Base-by-base conservation (phyloP, 2,797 vertebrate species). In the Enteromius unitaeniatus region DNA sequence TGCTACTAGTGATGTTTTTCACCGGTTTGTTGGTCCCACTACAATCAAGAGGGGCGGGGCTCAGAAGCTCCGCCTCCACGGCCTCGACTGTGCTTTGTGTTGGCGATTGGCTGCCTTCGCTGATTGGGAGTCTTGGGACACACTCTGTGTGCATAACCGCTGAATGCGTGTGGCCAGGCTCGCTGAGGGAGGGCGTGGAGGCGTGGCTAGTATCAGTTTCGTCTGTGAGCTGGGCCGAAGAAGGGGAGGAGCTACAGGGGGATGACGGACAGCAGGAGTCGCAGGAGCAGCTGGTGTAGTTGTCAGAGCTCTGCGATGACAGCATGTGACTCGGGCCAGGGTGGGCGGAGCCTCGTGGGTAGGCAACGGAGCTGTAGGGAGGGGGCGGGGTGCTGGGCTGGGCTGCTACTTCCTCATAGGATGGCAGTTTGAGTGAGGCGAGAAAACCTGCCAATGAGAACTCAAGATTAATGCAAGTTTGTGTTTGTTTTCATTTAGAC, bases 321-420 rank as follows among this genome's bases (percentile, higher is more conserved):
- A 93, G 94, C 1, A 93, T 92, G 11, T 94, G 93, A 64, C 95
- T 93, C 47, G 94, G 89, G 58, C 88, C 92, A 15, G 60, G 90
- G 78, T 89, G 92, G 13, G 93, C 89, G 2, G 85, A 90, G 69
- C 89, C 45, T 89, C 89, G 87, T 21, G 88, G 87, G 85, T 91
- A 85, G 62, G 88, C 69, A 49, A 96, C 92, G 0, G 95, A 91
- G 85, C 96, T 96, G 91, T 98, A 98, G 0, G 97, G 97, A 0
- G 97, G 97, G 0, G 97, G 97, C 0, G 97, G 97, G 0, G 97
- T 97, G 85, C 95, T 93, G 2, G 97, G 97, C 51, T 94, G 95
- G 45, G 95, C 96, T 0, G 96, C 96, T 79, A 97, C 97, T 88
- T 98, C 97, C 91, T 98, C 97, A 0, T 99, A 99, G 85, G 97